These are phyloP conservation scores for Microplitis manilae DNA, from an alignment of 2,888 invertebrate species.

Conservation along the genomic window DNA sequence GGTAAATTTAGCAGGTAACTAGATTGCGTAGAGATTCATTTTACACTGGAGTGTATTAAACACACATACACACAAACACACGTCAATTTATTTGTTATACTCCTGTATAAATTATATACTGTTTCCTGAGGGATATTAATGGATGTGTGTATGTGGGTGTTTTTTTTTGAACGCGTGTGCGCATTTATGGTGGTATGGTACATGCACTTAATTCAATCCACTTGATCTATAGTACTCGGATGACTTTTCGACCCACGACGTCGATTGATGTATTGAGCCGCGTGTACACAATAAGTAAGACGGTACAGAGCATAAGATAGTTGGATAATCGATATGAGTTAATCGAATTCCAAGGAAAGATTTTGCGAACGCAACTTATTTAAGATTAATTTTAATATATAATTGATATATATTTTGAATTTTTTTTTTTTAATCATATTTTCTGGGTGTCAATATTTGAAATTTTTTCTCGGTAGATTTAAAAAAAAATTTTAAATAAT, in stretches of 20 bases:
- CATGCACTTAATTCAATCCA: neutral
- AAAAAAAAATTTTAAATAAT: too few relatives aligned
- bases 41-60: neutral
- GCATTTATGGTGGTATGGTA: neutral
- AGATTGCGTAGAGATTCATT: constrained; percentile 11
- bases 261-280: constrained; percentile 6
- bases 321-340: constrained; percentile 39
- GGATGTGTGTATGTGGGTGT: neutral
- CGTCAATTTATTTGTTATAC: constrained; percentile 19
- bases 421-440: too few relatives aligned
- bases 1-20: constrained; percentile 44
- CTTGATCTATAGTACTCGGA: neutral
- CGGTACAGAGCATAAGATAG: constrained; percentile 28
- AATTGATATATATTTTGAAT: too few relatives aligned
- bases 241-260: constrained; percentile 9
- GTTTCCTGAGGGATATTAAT: neutral
- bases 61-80: neutral
- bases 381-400: neutral
- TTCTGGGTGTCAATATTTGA: too few relatives aligned
- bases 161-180: neutral
- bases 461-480: too few relatives aligned
- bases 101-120: constrained; percentile 3
- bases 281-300: constrained; percentile 19
- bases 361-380: constrained; percentile 16
- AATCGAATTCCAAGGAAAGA: constrained; percentile 23